Evolutionary conservation across 1,140 invertebrate genomes (phyloP).

Genomic region (Heliconius hewitsoni): DNA sequence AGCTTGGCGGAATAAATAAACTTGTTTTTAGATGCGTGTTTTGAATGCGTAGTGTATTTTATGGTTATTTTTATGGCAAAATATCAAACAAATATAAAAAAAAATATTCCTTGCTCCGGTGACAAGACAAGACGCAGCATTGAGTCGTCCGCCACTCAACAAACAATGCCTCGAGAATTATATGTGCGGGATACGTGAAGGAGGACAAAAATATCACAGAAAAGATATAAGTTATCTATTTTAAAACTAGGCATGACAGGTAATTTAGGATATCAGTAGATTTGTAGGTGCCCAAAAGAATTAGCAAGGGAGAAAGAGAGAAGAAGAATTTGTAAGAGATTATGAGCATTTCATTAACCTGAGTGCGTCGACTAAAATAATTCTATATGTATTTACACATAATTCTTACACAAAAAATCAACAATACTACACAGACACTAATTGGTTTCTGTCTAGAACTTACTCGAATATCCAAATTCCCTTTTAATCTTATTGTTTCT

Average conservation of each 20-base stretch:
- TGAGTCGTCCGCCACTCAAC: no score
- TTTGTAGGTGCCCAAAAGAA: no score
- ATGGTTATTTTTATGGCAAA: neutral
- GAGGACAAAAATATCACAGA: no score
- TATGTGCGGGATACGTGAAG: no score
- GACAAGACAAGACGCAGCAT: no score
- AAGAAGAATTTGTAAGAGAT: no score
- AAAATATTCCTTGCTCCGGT: no score
- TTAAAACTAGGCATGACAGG: neutral
- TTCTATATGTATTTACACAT: neutral
- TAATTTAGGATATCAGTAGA: no score
- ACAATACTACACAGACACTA: neutral
- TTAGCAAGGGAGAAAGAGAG: no score
- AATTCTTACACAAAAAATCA: neutral
- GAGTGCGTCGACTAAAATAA: no score
- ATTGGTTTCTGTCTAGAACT: neutral
- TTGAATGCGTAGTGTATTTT: neutral
- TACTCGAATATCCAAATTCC: constrained; percentile 10
- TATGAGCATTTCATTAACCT: no score
- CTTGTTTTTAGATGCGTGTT: neutral
- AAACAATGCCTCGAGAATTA: no score
- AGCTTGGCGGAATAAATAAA: neutral
- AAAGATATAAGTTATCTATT: neutral
- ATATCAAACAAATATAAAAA: neutral
- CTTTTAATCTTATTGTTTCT: constrained; percentile 21